Percentiles rank a stretch among this genome's conserved stretches.
Evolutionary conservation across 2,797 vertebrate species (phyloP).

Genomic region (Coracias cyanogaster): DNA sequence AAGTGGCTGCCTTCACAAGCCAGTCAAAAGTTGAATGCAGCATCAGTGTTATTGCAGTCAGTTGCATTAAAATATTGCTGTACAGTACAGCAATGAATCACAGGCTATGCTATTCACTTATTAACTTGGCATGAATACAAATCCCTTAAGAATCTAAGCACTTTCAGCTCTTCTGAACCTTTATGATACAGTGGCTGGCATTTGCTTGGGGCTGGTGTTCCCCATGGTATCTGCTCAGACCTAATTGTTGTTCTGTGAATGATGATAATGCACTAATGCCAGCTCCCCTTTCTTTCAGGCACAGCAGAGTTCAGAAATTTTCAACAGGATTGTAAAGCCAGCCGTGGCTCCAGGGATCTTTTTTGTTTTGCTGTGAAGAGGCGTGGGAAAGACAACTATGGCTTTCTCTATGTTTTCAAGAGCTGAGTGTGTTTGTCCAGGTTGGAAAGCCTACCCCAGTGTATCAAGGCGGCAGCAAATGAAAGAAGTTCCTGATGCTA

Average conservation of each 20-base stretch:
- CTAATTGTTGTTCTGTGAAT: background rate
- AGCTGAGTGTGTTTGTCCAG: background rate
- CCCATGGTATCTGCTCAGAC: background rate
- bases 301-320: conserved; percentile 36
- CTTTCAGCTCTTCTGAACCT: conserved; percentile 28
- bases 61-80: conserved; percentile 26
- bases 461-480: background rate
- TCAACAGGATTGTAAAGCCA: background rate
- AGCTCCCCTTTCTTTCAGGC: background rate
- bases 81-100: background rate
- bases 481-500: background rate
- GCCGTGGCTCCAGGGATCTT: background rate
- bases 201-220: conserved; percentile 52
- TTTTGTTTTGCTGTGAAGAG: background rate
- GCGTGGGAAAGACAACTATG: background rate
- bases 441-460: background rate
- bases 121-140: conserved; percentile 46
- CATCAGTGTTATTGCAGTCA: background rate
- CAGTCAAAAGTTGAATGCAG: conserved; percentile 19
- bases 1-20: background rate
- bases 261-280: background rate
- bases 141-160: conserved; percentile 53
- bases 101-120: conserved; percentile 29
- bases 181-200: conserved; percentile 11
- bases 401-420: background rate